phyloP scores from a whole-genome alignment of 2,113 vertebrate genomes.

The Thinocorus orbignyianus region DNA sequence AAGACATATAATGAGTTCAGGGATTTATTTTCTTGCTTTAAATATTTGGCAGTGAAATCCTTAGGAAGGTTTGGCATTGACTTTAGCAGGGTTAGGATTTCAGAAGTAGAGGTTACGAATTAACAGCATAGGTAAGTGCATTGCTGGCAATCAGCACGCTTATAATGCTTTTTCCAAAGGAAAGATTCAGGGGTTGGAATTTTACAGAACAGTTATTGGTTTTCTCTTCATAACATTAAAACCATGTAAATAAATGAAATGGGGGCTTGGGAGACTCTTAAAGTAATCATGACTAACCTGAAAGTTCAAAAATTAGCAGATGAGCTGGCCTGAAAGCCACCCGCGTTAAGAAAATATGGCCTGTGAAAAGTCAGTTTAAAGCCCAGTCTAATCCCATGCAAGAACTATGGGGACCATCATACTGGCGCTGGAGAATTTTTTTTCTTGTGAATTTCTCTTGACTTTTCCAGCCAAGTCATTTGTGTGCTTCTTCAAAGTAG shows the following conservation, averaged over 20 bases:
- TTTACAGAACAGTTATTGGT: not conserved
- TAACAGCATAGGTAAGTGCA: not conserved
- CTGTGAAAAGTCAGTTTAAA: not conserved
- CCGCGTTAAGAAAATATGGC: not conserved
- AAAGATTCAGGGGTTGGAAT: not conserved
- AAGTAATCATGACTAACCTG: not conserved
- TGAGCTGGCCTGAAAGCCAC: not conserved
- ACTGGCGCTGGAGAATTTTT: not conserved
- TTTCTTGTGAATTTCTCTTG: not conserved
- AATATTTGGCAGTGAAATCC: not conserved
- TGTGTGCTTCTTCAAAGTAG: not conserved
- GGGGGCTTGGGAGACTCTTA: not conserved
- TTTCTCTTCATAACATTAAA: not conserved
- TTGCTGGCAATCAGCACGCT: not conserved
- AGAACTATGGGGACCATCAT: not conserved
- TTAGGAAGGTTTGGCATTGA: not conserved
- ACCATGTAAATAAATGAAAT: not conserved
- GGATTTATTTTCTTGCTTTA: not conserved
- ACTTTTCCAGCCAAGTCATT: not conserved
- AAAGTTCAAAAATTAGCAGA: not conserved
- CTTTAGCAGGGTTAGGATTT: not conserved
- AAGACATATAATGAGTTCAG: not conserved
- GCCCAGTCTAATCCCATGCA: rapidly evolving
- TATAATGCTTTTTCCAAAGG: not conserved
- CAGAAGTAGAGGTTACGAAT: not conserved